Percentiles rank a stretch among this genome's conserved stretches.
phyloP scores from a whole-genome alignment of 2,113 vertebrate genomes.

The Oxyruncus cristatus region DNA sequence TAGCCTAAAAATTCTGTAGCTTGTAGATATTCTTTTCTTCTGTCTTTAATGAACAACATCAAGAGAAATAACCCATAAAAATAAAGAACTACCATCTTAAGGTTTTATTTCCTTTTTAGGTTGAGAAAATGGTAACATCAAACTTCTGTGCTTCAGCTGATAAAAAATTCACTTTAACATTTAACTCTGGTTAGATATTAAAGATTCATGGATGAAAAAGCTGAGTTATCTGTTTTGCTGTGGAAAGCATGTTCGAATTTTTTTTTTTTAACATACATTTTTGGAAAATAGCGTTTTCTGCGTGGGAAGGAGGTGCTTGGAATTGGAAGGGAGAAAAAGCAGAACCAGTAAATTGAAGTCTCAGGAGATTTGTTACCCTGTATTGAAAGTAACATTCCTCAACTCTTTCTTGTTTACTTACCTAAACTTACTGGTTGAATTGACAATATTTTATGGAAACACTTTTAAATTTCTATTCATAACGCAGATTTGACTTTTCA shows the following conservation, averaged over 20 bases:
- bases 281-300: neutral
- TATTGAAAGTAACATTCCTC: neutral
- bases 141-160: neutral
- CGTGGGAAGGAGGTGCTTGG: neutral
- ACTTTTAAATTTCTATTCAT: neutral
- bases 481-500: neutral
- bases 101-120: neutral
- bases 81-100: neutral
- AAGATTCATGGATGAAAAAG: conserved; percentile 24
- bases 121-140: neutral
- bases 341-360: neutral
- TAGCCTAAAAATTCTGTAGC: neutral
- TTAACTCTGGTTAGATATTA: conserved; percentile 12
- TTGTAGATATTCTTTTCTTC: neutral
- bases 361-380: neutral
- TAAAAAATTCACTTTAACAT: conserved; percentile 10
- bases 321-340: neutral
- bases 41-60: neutral
- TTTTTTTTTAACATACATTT: neutral
- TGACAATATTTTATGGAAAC: neutral
- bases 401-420: neutral
- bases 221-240: neutral
- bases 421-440: neutral
- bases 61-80: neutral
- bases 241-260: neutral